Conservation (phyloP, 2,797 vertebrate genomes). For the Danio aesculapii region DNA sequence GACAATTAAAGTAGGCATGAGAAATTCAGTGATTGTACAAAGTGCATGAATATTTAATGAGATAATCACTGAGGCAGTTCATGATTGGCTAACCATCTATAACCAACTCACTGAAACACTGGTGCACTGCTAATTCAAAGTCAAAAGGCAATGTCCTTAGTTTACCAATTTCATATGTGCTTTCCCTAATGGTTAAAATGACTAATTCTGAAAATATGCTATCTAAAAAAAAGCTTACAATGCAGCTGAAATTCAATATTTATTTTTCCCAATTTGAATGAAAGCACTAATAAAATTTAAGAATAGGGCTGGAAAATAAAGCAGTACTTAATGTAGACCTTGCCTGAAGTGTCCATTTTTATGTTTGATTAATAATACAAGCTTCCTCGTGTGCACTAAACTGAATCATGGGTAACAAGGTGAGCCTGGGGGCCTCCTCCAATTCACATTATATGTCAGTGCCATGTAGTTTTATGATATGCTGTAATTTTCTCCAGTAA, state of each 20-base stretch:
- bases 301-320: not conserved
- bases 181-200: not conserved
- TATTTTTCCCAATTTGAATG: not conserved
- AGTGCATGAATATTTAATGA: not conserved
- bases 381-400: slow-evolving; percentile 34
- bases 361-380: slow-evolving; percentile 41
- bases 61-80: not conserved
- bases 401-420: slow-evolving; percentile 45
- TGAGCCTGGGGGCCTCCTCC: slow-evolving; percentile 24
- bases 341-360: not conserved
- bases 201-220: not conserved
- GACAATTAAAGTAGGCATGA: not conserved
- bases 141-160: not conserved
- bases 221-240: not conserved
- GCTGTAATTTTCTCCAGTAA: slow-evolving; percentile 43
- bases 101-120: not conserved
- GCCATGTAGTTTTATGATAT: slow-evolving; percentile 28
- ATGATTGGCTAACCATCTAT: not conserved
- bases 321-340: slow-evolving; percentile 26
- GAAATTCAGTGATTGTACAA: not conserved
- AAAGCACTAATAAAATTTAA: not conserved
- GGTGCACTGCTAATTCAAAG: not conserved
- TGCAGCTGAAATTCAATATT: not conserved
- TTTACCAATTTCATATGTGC: not conserved
- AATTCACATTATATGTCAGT: slow-evolving; percentile 43